Evolutionary conservation across 2,888 invertebrate genomes (phyloP).

Genomic region (Drosophila putrida): DNA sequence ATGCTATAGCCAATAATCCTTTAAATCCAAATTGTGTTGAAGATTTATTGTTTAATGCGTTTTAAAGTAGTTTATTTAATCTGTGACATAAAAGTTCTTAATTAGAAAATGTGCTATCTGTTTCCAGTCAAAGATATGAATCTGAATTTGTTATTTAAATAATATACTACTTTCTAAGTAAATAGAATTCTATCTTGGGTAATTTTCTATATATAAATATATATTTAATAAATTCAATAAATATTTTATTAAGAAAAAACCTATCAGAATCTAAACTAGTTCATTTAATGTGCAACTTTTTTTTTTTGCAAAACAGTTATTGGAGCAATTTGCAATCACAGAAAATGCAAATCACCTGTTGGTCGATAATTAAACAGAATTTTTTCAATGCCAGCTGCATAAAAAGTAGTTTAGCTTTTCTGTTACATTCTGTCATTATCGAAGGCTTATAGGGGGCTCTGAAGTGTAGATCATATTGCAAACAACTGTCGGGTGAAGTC

Average conservation of each 20-base stretch:
- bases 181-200: neutral
- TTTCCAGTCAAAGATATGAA: no score
- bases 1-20: constrained; percentile 18
- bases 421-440: constrained; percentile 21
- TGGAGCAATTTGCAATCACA: constrained; percentile 19
- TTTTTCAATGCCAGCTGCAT: constrained; percentile 24
- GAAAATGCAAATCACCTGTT: constrained; percentile 40
- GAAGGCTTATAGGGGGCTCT: constrained; percentile 16
- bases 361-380: constrained; percentile 21
- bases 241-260: neutral
- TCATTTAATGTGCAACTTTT: constrained; percentile 6
- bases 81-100: no score
- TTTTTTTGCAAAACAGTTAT: constrained; percentile 10
- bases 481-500: constrained; percentile 18
- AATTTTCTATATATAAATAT: neutral
- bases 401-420: constrained; percentile 13
- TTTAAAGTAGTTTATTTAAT: neutral
- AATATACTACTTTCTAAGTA: neutral
- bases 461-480: constrained; percentile 34
- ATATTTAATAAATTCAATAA: neutral
- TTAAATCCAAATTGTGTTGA: neutral
- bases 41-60: neutral
- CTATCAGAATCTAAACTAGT: neutral
- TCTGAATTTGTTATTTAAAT: no score
- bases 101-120: no score